Base-by-base conservation (phyloP, 2,888 invertebrate species). In the Cordilura impudica region DNA sequence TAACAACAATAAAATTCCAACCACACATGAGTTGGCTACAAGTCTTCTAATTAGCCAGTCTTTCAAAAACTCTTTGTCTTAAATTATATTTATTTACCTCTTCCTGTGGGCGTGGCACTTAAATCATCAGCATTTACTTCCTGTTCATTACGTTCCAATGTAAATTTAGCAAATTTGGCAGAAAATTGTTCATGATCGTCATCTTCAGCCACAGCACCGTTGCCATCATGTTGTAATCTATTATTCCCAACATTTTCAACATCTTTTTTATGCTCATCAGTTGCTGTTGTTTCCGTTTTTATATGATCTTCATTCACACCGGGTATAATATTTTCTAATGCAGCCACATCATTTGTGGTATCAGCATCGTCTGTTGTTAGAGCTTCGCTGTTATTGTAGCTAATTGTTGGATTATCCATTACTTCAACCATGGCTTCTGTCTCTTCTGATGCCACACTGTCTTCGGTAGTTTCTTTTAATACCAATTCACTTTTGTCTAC, bases 401-500 rank as follows among this genome's bases (percentile, higher is more conserved):
- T 67, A 16, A 81, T 39, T 2, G 76, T 63, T 8, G 81, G 81
- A 54, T 78, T 82, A 49, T 67, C 66, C 60, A 81, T 67, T 58
- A 82, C 81, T 51, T 82, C 45, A 7, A 82, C 73, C 26, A 81
- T 14, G 6, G 83, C 83, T 18, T 67, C 66, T 10, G 67, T 81
- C 49, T 82, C 73, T 23, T 83, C 83, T 2, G 75, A 75, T 4
- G 60, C 19, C 3, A 53, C 51, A 14, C 39, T 35, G n/a, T 29
- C 54, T 69, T 73, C 63, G 26, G 43, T 31, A 45, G 60, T 26
- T 10, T 69, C 89, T 66, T 86, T 88, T 1, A 90, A 81, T 47
- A 90, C 83, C 76, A 90, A 78, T n/a, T 86, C 86, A 70, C 85
- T 88, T 77, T 88, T 89, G 80, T 89, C 87, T 6, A 90, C 90